phyloP scores from a whole-genome alignment of 2,113 vertebrate species.

The Psittacula cyanocephala region DNA sequence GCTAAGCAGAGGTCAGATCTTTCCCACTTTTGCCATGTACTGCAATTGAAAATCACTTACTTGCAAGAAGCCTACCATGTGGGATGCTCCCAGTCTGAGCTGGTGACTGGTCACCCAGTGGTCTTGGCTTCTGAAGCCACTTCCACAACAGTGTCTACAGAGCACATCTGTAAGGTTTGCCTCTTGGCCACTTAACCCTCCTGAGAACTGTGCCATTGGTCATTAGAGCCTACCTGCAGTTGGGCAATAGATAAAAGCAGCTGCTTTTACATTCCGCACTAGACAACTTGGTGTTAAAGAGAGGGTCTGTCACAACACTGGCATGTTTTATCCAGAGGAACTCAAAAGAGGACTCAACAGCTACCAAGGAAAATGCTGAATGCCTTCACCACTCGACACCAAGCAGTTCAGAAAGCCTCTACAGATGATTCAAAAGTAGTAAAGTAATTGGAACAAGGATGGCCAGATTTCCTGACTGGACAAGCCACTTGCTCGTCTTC shows the following conservation, averaged over 20 bases:
- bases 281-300: not conserved
- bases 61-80: not conserved
- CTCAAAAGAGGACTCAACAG: not conserved
- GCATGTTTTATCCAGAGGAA: not conserved
- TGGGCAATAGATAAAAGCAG: not conserved
- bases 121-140: not conserved
- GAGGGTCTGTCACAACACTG: not conserved
- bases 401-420: not conserved
- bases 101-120: not conserved
- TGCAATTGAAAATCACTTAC: not conserved
- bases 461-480: fast-evolving
- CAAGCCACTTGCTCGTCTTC: not conserved
- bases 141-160: not conserved
- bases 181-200: not conserved
- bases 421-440: not conserved
- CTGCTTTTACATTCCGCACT: not conserved
- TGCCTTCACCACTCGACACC: not conserved
- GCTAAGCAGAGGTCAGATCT: not conserved
- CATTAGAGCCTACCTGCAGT: not conserved
- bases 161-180: not conserved
- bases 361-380: not conserved
- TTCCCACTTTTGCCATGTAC: not conserved
- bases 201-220: not conserved
- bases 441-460: not conserved
- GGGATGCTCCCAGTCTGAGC: not conserved